Evolutionary conservation across 2,113 vertebrate species (phyloP).

Genomic region (Paracanthobrama guichenoti): DNA sequence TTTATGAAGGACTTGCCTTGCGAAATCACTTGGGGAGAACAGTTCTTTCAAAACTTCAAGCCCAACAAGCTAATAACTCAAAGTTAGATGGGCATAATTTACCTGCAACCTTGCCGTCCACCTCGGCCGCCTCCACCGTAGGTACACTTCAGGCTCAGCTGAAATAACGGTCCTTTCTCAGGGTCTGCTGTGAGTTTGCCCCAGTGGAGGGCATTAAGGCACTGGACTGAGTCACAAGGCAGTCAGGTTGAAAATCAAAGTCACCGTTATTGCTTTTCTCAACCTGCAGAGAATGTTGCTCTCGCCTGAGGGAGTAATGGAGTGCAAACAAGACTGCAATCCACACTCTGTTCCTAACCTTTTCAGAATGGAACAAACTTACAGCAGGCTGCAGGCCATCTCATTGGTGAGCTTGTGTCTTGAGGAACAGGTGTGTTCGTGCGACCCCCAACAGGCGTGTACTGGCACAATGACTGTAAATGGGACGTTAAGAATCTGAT

Average conservation of each 20-base stretch:
- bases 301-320: constrained; percentile 18
- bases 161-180: constrained; percentile 47
- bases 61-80: constrained; percentile 31
- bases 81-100: constrained; percentile 41
- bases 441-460: constrained; percentile 1
- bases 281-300: constrained; percentile 34
- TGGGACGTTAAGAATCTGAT: background rate
- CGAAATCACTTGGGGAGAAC: constrained; percentile 15
- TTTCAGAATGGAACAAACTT: constrained; percentile 14
- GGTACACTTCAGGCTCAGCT: constrained; percentile 25
- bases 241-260: constrained; percentile 54
- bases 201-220: constrained; percentile 42
- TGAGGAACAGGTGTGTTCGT: background rate
- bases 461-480: constrained; percentile 3
- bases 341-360: constrained; percentile 37
- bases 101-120: constrained; percentile 37
- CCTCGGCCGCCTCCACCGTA: constrained; percentile 6
- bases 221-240: constrained; percentile 50
- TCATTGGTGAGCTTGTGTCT: background rate
- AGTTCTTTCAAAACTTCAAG: constrained; percentile 33
- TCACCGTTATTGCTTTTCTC: constrained; percentile 41
- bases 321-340: constrained; percentile 1
- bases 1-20: constrained; percentile 49
- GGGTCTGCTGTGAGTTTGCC: constrained; percentile 23
- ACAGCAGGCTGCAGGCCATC: background rate